phyloP scores from a whole-genome alignment of 2,888 invertebrate genomes.

The Limnephilus auricula region DNA sequence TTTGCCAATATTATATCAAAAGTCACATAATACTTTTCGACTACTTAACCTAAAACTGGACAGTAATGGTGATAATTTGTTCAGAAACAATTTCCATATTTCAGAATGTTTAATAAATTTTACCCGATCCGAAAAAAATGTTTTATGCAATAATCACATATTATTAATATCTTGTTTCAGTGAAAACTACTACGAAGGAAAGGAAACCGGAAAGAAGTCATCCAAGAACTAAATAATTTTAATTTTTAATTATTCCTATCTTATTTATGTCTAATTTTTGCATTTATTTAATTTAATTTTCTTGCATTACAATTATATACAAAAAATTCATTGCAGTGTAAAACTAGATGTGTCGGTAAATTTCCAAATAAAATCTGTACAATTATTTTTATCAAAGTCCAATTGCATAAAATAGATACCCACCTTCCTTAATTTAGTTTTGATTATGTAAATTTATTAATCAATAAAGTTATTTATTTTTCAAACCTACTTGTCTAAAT shows the following conservation, averaged over 20 bases:
- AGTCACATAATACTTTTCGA: too few species aligned
- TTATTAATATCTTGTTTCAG: constrained; percentile 74
- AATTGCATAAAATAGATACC: neutral
- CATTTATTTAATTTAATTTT: constrained; percentile 37
- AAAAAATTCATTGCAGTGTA: neutral
- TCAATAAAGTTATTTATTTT: neutral
- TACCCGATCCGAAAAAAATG: too few species aligned
- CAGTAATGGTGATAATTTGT: too few species aligned
- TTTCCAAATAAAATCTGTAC: neutral
- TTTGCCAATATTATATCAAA: too few species aligned
- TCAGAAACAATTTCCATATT: too few species aligned
- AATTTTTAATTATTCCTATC: neutral
- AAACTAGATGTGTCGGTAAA: neutral
- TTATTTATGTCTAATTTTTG: constrained; percentile 32
- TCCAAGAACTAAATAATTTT: constrained; percentile 47
- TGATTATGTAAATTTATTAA: neutral
- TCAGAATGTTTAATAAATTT: too few species aligned
- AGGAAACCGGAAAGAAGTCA: constrained; percentile 68
- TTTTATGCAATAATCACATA: too few species aligned
- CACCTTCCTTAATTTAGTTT: neutral
- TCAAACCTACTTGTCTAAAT: neutral
- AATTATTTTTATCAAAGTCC: neutral
- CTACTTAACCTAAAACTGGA: too few species aligned
- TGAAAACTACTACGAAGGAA: constrained; percentile 83
- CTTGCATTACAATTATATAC: constrained; percentile 13